Conservation (phyloP, 2,113 vertebrate genomes). For the Ellobius talpinus region DNA sequence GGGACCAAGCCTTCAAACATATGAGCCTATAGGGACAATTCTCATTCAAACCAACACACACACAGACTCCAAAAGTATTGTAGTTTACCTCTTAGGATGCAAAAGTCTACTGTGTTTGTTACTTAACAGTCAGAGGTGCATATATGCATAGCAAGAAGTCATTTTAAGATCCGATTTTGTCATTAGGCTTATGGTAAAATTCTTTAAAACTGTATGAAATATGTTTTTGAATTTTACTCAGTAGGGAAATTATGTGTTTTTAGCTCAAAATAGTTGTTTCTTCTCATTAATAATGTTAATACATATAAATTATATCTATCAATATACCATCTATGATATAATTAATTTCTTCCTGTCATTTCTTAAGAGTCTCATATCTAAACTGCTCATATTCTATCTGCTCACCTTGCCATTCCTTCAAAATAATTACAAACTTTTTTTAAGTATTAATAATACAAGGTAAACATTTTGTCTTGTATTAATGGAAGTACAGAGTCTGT, state of each 20-base stretch:
- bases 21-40: not conserved
- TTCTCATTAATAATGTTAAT: not conserved
- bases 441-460: not conserved
- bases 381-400: not conserved
- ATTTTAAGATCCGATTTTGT: slow-evolving; percentile 38
- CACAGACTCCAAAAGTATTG: not conserved
- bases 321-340: not conserved
- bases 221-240: not conserved
- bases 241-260: not conserved
- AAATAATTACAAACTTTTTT: not conserved
- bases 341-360: not conserved
- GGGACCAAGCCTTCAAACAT: not conserved
- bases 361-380: slow-evolving; percentile 13
- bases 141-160: not conserved
- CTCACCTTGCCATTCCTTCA: not conserved
- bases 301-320: slow-evolving; percentile 20
- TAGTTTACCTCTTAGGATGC: not conserved
- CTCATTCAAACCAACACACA: not conserved
- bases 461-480: not conserved
- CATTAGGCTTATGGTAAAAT: not conserved
- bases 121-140: not conserved
- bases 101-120: not conserved
- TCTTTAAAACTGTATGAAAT: not conserved
- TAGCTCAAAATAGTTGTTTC: slow-evolving; percentile 29
- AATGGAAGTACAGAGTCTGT: not conserved